Evolutionary conservation across 2,888 invertebrate genomes (phyloP).

Genomic region (Euzetes globulus): DNA sequence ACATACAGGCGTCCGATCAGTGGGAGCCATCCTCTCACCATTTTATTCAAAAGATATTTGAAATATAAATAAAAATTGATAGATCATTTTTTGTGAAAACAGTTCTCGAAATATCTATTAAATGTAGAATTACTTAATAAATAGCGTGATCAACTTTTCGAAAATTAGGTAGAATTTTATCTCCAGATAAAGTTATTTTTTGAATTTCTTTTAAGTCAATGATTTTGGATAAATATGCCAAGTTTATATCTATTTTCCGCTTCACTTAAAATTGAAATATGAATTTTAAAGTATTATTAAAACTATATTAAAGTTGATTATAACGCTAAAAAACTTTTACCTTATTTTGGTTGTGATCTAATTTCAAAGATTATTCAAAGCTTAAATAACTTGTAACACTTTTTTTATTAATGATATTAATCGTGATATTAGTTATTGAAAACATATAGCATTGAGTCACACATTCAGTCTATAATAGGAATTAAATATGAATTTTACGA

Average conservation of each 20-base stretch:
- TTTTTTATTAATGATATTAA: neutral
- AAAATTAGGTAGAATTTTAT: no score
- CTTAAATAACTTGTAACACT: conserved; percentile 1
- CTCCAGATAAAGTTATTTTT: no score
- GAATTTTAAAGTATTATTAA: neutral
- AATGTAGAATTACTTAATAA: no score
- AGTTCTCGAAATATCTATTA: no score
- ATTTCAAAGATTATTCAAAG: neutral
- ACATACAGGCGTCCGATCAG: no score
- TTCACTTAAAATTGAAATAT: neutral
- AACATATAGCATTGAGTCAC: neutral
- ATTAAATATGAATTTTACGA: neutral
- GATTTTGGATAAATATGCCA: neutral
- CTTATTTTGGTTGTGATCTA: conserved; percentile 7
- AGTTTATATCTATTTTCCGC: neutral
- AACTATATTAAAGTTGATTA: neutral
- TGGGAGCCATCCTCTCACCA: no score
- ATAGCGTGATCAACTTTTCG: no score
- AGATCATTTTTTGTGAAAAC: no score
- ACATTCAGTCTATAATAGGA: neutral
- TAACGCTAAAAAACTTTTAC: neutral
- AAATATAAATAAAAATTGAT: no score
- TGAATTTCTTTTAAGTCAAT: neutral
- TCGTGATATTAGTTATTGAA: conserved; percentile 4
- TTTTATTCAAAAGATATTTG: no score